Percentiles rank a stretch among this genome's conserved stretches.
Conservation (phyloP, 2,797 vertebrate genomes). For the Neosilurus mollespiculum region DNA sequence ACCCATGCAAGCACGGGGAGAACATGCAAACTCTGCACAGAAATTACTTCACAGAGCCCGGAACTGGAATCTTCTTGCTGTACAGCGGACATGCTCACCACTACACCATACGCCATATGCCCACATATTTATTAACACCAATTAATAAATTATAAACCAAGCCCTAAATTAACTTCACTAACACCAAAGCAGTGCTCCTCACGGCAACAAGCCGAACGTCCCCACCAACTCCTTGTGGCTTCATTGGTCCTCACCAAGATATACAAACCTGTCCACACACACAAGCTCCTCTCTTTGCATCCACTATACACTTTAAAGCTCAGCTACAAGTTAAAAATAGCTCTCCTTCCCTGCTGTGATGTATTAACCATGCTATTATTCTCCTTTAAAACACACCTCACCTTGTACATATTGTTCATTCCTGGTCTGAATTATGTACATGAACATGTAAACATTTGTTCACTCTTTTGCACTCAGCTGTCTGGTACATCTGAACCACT, state of each 20-base stretch:
- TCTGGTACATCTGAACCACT: neutral
- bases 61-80: too few relatives aligned
- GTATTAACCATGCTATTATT: conserved; percentile 15
- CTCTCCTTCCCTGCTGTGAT: conserved; percentile 8
- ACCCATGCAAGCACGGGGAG: too few relatives aligned
- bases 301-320: neutral
- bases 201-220: neutral
- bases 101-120: too few relatives aligned
- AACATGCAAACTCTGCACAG: too few relatives aligned
- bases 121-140: too few relatives aligned
- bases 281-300: neutral
- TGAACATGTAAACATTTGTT: conserved; percentile 28
- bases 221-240: neutral
- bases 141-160: neutral
- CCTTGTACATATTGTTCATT: conserved; percentile 29
- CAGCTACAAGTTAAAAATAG: conserved; percentile 3
- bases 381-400: conserved; percentile 23
- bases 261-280: neutral
- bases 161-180: neutral
- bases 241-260: neutral
- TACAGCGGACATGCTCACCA: too few relatives aligned
- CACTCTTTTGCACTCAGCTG: conserved; percentile 7
- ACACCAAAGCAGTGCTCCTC: neutral
- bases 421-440: conserved; percentile 13
- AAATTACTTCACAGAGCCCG: too few relatives aligned